Conservation (phyloP, 2,797 vertebrate species). For the Masticophis lateralis region DNA sequence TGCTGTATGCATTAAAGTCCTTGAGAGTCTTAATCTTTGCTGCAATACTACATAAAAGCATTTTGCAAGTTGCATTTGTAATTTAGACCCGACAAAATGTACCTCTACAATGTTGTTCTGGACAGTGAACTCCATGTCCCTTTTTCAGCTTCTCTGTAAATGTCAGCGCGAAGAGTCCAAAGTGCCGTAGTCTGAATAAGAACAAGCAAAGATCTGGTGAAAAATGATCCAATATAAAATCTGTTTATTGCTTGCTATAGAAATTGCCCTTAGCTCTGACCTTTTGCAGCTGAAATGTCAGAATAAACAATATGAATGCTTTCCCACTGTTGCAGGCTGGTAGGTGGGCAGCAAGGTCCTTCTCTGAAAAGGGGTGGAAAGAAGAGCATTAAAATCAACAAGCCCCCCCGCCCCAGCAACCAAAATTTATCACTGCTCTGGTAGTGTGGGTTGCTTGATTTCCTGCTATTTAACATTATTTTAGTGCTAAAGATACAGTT, state of each 20-base stretch:
- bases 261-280: conserved; percentile 61
- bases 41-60: background rate
- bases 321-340: background rate
- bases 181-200: background rate
- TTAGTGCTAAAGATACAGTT: background rate
- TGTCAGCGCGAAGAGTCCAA: conserved; percentile 42
- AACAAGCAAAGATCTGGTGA: conserved; percentile 40
- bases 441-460: background rate
- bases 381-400: conserved; percentile 36
- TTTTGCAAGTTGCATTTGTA: background rate
- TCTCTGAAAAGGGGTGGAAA: conserved; percentile 35
- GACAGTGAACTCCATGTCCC: background rate
- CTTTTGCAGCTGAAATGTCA: conserved; percentile 66
- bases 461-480: background rate
- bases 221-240: conserved; percentile 63
- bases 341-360: conserved; percentile 7
- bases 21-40: background rate
- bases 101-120: background rate
- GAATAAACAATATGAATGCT: conserved; percentile 49
- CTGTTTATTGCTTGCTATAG: conserved; percentile 62
- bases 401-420: conserved; percentile 24
- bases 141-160: conserved; percentile 50
- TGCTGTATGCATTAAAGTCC: background rate
- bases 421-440: background rate
- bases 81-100: background rate